Base-by-base conservation (phyloP, 2,113 vertebrate species). In the Oreochromis tanganicae region DNA sequence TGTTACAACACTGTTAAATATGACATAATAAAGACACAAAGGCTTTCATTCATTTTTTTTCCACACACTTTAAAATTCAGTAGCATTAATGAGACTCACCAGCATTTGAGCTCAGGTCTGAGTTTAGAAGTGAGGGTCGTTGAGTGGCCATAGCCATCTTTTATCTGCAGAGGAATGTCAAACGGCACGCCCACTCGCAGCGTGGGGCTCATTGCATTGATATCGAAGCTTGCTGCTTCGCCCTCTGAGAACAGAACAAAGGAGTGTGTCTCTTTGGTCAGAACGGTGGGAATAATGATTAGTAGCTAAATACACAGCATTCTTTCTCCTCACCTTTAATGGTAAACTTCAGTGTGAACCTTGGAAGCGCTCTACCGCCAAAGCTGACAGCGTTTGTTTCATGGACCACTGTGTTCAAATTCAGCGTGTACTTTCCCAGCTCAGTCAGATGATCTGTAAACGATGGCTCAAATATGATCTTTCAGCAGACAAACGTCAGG, bases 351-450 rank as follows among this genome's bases (percentile, higher is more conserved):
- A 98, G 97, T 41, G 81, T 85, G 96, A 95, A 96, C 80, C 92
- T 97, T 14, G 98, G 98, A 36, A 99, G 96, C 9, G 81, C 27
- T 82, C 87, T 95, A 89, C 95, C 98, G 36, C 97, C 97, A 0
- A 97, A 97, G 16, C 84, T 95, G 2, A 94, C 97, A 17, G 92
- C 91, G 48, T 96, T 96, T 85, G 91, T 97, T 88, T 99, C 98
- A 82, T 94, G 96, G 82, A 98, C 82, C 1, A 97, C 91, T 4
- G 98, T 96, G 93, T 97, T 97, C 27, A 99, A 96, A 73, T 92
- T 94, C 89, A 99, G 92, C 0, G 97, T 98, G 82, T 98, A 99
- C 50, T 91, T 95, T 27, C 98, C 98, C 91, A 97, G 95, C 19
- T 96, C 91, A 66, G 87, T 95, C 84, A 98, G 95, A 73, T 96